Base-by-base conservation (phyloP, 1,140 invertebrate genomes). In the Heliconius hewitsoni region DNA sequence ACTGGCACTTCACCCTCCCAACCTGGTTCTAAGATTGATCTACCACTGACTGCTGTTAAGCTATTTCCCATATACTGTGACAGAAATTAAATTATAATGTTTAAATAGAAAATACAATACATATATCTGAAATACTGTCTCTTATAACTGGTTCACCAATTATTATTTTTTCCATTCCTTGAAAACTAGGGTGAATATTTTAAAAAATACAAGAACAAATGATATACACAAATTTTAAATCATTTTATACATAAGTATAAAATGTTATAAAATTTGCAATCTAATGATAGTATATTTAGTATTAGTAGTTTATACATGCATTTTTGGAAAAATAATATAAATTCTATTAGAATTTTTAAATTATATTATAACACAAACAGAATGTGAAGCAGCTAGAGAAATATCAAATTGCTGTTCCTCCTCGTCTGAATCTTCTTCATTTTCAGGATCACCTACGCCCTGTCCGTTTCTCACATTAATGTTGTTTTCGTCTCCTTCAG, bases 311-410 rank as follows among this genome's bases (percentile, higher is more conserved):
- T 46, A 46, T 9, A 52, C 50, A 18, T 8, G 50, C 50, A 52
- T 52, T 8, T 52, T 52, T 52, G 18, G 1, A 4, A 50, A 50
- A 50, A 50, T 4, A 6, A 52, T 52, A 23, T 60, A 9, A 27
- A 46, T 46, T 46, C 16, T 46, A 46, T 16, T 46, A 46, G 42
- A 46, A 46, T 46, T 46, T 46, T 46, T 16, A 46, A 46, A 46
- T 46, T 23, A 46, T 46, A 30, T 57, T 75, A 72, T 42, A 72
- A 76, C 71, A 83, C 90, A 90, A 83, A 96, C 95, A n/a, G 95
- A 95, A 87, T 96, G 95, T 72, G 93, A 88, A 5, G 95, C 92
- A 37, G 95, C 89, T 50, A 96, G 87, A 8, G 93, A 87, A 66
- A 95, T 93, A 79, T 96, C 95, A 83, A 95, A 96, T 4, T 87